Evolutionary conservation across 1,140 invertebrate species (phyloP), one percentile per base, ranked within the genome.

Genomic region (Probaryconus sp.): DNA sequence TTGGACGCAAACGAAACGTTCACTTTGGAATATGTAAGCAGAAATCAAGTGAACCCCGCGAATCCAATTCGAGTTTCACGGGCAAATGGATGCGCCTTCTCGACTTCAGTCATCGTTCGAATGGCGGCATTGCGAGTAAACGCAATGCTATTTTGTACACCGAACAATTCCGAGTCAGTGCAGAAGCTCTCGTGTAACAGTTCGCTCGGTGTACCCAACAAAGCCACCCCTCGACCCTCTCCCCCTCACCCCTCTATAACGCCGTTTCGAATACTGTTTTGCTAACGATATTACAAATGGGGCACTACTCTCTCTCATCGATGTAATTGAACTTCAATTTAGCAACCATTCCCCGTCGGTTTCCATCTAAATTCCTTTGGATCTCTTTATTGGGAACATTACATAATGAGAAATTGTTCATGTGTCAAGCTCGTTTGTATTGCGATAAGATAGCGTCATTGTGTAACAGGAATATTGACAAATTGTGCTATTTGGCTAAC

Each of bases 271-370:
- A 60, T 64, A 40, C 48, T 33, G 70, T 61, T 76, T 71, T 68
- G 69, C 63, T 65, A 76, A 72, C 53, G 56, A 61, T 71, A 64
- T 64, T 71, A 58, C 72, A 48, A 75, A 67, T 72, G n/a, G n/a
- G n/a, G 69, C 69, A 17, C 33, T 16, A 56, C 53, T 58, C 58
- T 50, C 35, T 53, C 50, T 53, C 75, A 77, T 79, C 48, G 67
- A 63, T 70, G 70, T 65, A 74, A 81, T 77, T 77, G 64, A 74
- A 79, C 50, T 67, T 63, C 42, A 61, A 50, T 53, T 69, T 53
- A 7, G 13, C 9, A 31, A 31, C 48, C 33, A 35, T 38, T n/a
- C n/a, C n/a, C 16, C 2, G 3, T 2, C n/a, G 20, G 21, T 5
- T n/a, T 7, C 21, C 11, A 30, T 6, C 26, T 31, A 17, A 24